Base-by-base conservation (phyloP, 2,797 vertebrate genomes). In the Microctenopoma stevenorrisi region DNA sequence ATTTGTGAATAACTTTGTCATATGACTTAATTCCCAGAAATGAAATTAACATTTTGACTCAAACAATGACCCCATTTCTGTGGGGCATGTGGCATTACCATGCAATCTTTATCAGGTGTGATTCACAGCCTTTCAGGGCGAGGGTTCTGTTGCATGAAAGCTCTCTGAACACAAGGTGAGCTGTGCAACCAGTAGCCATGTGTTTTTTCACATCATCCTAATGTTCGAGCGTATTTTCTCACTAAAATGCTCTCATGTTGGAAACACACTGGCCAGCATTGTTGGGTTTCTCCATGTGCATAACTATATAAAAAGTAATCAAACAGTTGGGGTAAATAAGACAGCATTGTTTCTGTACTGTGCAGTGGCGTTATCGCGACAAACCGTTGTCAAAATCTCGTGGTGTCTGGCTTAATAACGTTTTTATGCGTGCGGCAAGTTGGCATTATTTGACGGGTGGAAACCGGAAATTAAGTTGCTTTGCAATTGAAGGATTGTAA, bases 361-460 rank as follows among this genome's bases (percentile, higher is more conserved):
- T 52, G 5, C 18, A 28, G 5, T 15, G 3, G 1, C 11, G 18
- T 48, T 74, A 75, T 81, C 80, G 74, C 79, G 76, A 86, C 0
- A 74, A 42, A 28, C 4, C 42, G 2, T 3, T 1, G 1, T 9
- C 15, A 4, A 47, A 68, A 7, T 86, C 76, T 81, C 86, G 86
- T 83, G 80, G 15, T 56, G 26, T 72, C n/a, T 72, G 40, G 61
- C 59, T 80, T 75, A 51, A 64, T 46, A 63, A 64, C 68, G 2
- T 68, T 63, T n/a, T 10, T 7, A 46, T 6, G 37, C 0, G 7
- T 64, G 16, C 0, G 30, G 71, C 58, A 87, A 86, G 77, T 7
- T 67, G 4, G 48, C 15, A 2, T 12, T 4, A 22, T 46, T 52
- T 52, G 3, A 2, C 1, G 10, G 6, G 0, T 1, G 7, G 5